These are phyloP conservation scores for Harpalus rufipes DNA, from an alignment of 2,888 invertebrate species.

Conservation along the genomic window DNA sequence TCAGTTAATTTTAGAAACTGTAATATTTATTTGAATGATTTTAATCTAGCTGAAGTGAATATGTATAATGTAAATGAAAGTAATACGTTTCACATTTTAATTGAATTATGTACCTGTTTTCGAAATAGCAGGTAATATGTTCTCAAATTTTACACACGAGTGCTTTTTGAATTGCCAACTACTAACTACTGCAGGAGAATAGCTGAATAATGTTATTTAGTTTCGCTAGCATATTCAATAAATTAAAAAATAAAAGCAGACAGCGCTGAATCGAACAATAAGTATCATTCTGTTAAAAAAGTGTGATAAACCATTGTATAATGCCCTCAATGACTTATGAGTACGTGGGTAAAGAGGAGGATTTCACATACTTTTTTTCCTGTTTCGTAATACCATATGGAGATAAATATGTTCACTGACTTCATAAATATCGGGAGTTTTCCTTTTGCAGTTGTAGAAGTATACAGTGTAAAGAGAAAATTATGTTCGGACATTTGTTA, in stretches of 20 bases:
- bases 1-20: no score
- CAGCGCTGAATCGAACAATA: not conserved
- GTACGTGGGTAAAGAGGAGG: slow-evolving; percentile 4
- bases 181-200: no score
- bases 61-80: no score
- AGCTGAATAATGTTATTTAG: no score
- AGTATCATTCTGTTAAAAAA: slow-evolving; percentile 3
- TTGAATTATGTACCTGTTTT: no score
- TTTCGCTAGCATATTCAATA: not conserved
- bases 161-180: no score
- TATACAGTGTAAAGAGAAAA: slow-evolving; percentile 59
- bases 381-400: slow-evolving; percentile 40
- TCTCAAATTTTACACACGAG: no score
- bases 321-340: slow-evolving; percentile 16
- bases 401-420: slow-evolving; percentile 61
- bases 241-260: not conserved
- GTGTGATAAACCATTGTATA: not conserved
- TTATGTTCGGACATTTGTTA: slow-evolving; percentile 60
- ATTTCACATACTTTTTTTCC: slow-evolving; percentile 47
- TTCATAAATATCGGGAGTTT: slow-evolving; percentile 60
- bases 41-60: no score
- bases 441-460: slow-evolving; percentile 37
- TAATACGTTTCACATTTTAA: no score
- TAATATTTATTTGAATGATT: no score
- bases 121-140: no score